phyloP scores from a whole-genome alignment of 1,140 invertebrate genomes.

The Neoseiulus cucumeris region DNA sequence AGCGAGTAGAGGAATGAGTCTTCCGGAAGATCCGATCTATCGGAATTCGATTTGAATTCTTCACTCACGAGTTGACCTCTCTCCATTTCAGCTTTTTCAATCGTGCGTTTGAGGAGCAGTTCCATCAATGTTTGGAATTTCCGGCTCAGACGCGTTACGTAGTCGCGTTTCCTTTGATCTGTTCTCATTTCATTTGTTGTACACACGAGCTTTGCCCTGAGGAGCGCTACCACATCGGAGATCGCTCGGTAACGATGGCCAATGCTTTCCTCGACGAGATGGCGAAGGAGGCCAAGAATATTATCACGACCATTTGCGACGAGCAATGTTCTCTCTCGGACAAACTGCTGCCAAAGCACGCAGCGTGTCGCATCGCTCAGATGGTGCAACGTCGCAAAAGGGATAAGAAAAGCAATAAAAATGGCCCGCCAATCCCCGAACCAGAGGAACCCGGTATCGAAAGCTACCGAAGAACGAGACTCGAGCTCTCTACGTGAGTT shows the following conservation, averaged over 20 bases:
- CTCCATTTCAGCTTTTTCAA: slow-evolving; percentile 57
- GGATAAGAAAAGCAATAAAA: slow-evolving; percentile 66
- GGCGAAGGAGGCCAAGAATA: slow-evolving; percentile 96
- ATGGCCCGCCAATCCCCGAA: slow-evolving; percentile 44
- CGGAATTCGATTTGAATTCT: background rate
- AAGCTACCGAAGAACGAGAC: slow-evolving; percentile 80
- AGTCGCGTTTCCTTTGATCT: slow-evolving; percentile 90
- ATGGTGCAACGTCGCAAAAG: slow-evolving; percentile 63
- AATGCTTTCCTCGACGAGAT: slow-evolving; percentile 96
- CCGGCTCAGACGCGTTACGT: slow-evolving; percentile 93
- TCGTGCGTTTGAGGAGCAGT: slow-evolving; percentile 91
- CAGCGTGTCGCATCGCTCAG: slow-evolving; percentile 65
- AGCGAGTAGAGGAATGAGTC: no score
- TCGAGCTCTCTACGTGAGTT: slow-evolving; percentile 66
- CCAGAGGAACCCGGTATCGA: slow-evolving; percentile 75
- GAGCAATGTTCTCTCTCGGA: slow-evolving; percentile 86
- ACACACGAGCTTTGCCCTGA: slow-evolving; percentile 96
- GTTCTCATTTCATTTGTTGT: slow-evolving; percentile 90
- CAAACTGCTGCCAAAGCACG: slow-evolving; percentile 78
- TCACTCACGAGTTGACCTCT: background rate
- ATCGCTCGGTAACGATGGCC: slow-evolving; percentile 82
- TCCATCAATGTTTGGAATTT: slow-evolving; percentile 95
- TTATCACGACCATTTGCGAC: slow-evolving; percentile 93
- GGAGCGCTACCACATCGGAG: slow-evolving; percentile 87
- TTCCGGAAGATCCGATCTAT: no score